Conservation (phyloP, 2,888 invertebrate genomes). For the Nebria brevicollis region DNA sequence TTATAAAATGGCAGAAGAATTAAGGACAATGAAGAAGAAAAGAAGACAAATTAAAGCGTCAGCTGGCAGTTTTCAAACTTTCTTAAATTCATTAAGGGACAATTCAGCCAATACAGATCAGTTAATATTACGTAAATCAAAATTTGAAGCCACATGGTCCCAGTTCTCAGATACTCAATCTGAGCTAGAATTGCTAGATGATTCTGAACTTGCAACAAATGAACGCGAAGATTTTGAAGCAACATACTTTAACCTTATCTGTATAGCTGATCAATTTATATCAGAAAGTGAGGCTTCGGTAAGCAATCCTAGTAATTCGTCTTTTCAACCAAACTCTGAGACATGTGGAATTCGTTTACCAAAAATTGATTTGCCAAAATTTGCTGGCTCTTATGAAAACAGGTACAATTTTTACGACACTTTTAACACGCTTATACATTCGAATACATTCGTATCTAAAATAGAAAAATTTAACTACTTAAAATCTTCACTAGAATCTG, state of each 20-base stretch:
- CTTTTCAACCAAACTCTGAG: background rate
- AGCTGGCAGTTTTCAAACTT: too few species aligned
- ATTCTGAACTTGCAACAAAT: background rate
- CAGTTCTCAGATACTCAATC: background rate
- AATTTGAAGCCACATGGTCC: background rate
- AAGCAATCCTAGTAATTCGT: background rate
- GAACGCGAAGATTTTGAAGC: slow-evolving; percentile 8
- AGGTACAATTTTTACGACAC: slow-evolving; percentile 43
- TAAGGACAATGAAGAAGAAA: too few species aligned
- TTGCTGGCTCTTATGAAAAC: slow-evolving; percentile 43
- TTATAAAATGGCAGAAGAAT: too few species aligned
- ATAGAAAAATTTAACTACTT: slow-evolving; percentile 49
- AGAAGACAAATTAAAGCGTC: too few species aligned
- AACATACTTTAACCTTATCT: slow-evolving; percentile 5
- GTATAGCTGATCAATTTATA: slow-evolving; percentile 2
- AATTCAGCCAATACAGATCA: too few species aligned
- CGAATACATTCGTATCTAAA: slow-evolving; percentile 29
- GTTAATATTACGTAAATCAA: background rate
- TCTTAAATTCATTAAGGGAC: too few species aligned
- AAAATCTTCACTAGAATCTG: slow-evolving; percentile 41
- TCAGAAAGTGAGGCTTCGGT: background rate
- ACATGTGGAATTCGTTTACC: slow-evolving; percentile 23
- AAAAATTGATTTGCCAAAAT: slow-evolving; percentile 40
- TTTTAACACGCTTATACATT: slow-evolving; percentile 46
- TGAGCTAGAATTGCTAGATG: background rate